Conservation (phyloP, 53 echinoderm and acorn worm species). For the Patiria pectinifera region DNA sequence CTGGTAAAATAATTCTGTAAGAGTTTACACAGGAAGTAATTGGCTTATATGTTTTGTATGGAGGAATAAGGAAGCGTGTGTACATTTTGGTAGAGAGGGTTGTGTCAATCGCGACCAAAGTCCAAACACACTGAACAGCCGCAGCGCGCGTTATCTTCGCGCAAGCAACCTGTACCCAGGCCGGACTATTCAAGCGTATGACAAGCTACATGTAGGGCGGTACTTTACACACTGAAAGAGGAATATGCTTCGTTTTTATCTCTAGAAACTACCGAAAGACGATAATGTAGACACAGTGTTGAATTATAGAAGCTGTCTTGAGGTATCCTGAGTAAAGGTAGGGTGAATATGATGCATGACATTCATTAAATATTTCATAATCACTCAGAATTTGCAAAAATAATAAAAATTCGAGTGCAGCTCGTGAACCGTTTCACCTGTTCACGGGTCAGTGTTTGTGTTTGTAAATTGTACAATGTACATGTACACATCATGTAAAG, state of each 20-base stretch:
- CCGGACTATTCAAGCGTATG: not conserved
- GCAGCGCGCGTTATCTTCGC: not conserved
- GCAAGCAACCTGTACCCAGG: not conserved
- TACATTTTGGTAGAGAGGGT: not conserved
- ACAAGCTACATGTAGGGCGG: too few relatives aligned
- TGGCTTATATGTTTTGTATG: not conserved
- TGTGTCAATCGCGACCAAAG: not conserved
- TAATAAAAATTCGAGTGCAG: not conserved
- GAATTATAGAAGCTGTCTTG: constrained; percentile 12
- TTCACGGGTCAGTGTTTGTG: too few relatives aligned
- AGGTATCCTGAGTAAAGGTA: constrained; percentile 42
- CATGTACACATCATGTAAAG: too few relatives aligned
- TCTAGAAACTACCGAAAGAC: constrained; percentile 2
- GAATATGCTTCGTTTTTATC: not conserved
- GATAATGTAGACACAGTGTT: constrained; percentile 35
- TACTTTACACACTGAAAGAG: too few relatives aligned
- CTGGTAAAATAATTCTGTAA: not conserved
- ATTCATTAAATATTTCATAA: not conserved
- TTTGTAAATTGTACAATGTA: too few relatives aligned
- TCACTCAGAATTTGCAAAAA: not conserved
- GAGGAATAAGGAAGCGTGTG: not conserved
- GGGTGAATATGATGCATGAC: constrained; percentile 31
- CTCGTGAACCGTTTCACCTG: not conserved
- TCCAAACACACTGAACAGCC: not conserved
- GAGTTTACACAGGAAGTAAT: not conserved